Percentiles rank a stretch among this genome's conserved stretches.
Conservation (phyloP, 1,140 invertebrate genomes). For the Danaus melanippus region DNA sequence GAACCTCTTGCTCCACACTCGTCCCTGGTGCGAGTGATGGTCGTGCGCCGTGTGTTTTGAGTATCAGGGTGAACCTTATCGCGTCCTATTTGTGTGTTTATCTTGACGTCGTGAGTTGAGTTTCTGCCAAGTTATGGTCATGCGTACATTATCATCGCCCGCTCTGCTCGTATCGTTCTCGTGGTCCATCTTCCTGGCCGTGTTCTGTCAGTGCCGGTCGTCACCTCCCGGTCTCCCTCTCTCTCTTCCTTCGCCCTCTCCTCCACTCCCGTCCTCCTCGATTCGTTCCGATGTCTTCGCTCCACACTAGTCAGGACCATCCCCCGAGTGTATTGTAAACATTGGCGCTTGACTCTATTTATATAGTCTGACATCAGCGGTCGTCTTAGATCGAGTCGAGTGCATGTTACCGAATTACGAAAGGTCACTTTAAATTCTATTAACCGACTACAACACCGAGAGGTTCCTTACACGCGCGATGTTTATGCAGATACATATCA, state of each 20-base stretch:
- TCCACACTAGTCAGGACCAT: conserved; percentile 9
- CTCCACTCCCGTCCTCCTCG: conserved; percentile 2
- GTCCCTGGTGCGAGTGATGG: conserved; percentile 1
- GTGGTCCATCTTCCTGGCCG: no score
- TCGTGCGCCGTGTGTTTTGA: not conserved
- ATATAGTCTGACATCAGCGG: conserved; percentile 47
- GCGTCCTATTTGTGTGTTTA: conserved; percentile 32
- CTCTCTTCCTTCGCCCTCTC: conserved; percentile 31
- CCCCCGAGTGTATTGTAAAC: conserved; percentile 43
- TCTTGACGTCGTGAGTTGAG: conserved; percentile 20
- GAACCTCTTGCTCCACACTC: conserved; percentile 21
- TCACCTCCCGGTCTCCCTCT: conserved; percentile 57
- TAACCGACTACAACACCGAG: no score
- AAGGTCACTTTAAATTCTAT: conserved; percentile 8
- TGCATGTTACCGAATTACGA: conserved; percentile 21
- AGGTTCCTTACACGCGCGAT: no score
- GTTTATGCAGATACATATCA: no score
- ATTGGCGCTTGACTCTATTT: conserved; percentile 43
- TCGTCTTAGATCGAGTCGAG: conserved; percentile 27
- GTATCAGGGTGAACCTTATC: conserved; percentile 29
- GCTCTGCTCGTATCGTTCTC: no score
- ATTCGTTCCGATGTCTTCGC: conserved; percentile 6
- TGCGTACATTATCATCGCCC: not conserved
- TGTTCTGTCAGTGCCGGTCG: conserved; percentile 36
- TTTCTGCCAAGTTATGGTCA: conserved; percentile 11